These are phyloP conservation scores for Temnothorax curvispinosus DNA, from an alignment of 1,140 invertebrate genomes.

Conservation along the genomic window DNA sequence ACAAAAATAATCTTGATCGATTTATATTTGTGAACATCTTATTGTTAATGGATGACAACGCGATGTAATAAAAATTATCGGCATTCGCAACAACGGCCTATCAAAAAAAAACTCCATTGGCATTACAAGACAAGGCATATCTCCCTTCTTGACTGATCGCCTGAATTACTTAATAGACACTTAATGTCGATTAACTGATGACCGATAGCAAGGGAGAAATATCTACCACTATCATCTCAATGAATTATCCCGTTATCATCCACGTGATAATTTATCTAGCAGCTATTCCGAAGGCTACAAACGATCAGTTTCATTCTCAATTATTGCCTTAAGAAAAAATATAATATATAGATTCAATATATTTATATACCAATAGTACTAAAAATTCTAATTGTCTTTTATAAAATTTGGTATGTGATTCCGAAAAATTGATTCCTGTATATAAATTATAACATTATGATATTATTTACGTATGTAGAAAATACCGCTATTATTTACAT, in stretches of 20 bases:
- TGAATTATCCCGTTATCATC: conserved; percentile 47
- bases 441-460: background rate
- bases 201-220: conserved; percentile 60
- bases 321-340: conserved; percentile 4
- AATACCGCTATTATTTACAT: background rate
- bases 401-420: background rate
- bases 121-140: conserved; percentile 51
- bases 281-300: background rate
- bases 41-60: background rate
- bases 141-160: conserved; percentile 50
- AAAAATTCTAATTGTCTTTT: background rate
- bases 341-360: background rate
- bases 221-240: conserved; percentile 11
- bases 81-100: background rate
- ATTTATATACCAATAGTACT: background rate
- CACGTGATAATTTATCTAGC: conserved; percentile 38
- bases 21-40: background rate
- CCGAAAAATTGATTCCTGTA: background rate
- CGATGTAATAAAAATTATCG: background rate
- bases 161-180: conserved; percentile 71
- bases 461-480: background rate
- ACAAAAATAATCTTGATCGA: background rate
- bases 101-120: conserved; percentile 10
- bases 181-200: conserved; percentile 66
- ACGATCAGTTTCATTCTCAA: background rate